Evolutionary conservation across 2,113 vertebrate genomes (phyloP).

Genomic region (Hymenochirus boettgeri): DNA sequence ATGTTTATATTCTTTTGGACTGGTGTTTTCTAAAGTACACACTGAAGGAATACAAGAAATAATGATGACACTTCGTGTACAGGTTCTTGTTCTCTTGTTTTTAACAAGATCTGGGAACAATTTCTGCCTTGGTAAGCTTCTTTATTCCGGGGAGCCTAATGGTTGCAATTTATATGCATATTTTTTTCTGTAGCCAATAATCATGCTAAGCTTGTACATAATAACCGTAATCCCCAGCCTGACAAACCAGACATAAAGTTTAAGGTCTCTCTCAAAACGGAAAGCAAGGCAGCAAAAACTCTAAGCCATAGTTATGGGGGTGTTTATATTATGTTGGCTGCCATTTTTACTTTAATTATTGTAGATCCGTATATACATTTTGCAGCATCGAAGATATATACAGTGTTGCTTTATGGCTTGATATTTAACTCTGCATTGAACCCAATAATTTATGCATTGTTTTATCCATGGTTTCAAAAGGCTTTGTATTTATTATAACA

Average conservation of each 20-base stretch:
- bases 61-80: constrained; percentile 22
- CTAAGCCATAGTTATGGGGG: neutral
- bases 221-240: neutral
- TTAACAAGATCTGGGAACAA: constrained; percentile 48
- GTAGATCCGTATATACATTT: constrained; percentile 42
- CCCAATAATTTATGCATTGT: constrained; percentile 39
- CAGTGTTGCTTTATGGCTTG: constrained; percentile 39
- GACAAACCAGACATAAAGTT: constrained; percentile 17
- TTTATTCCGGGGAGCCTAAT: constrained; percentile 47
- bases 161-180: constrained; percentile 42
- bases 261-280: constrained; percentile 30
- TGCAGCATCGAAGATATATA: constrained; percentile 19
- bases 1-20: constrained; percentile 43
- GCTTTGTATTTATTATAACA: constrained; percentile 34
- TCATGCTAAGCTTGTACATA: constrained; percentile 36
- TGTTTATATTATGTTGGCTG: constrained; percentile 38
- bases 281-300: constrained; percentile 42
- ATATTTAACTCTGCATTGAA: constrained; percentile 37
- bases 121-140: constrained; percentile 48
- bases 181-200: constrained; percentile 45
- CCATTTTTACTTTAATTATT: neutral
- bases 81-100: constrained; percentile 40
- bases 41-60: constrained; percentile 39
- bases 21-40: constrained; percentile 49
- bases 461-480: constrained; percentile 47